Conservation (phyloP, 2,888 invertebrate species). For the Sepioteuthis lessoniana region DNA sequence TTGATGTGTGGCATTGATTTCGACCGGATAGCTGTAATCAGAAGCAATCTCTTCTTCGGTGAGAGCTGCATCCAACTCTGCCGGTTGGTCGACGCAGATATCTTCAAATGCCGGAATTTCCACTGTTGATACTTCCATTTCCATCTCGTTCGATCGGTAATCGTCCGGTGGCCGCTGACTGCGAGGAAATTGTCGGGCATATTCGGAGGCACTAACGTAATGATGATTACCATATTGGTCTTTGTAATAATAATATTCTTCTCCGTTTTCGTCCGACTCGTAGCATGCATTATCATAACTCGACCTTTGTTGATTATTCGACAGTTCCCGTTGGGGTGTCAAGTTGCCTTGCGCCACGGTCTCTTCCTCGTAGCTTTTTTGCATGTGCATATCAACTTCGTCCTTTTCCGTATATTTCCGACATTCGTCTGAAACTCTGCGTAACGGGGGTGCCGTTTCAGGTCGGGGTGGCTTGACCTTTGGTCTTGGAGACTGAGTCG, state of each 20-base stretch:
- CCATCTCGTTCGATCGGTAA: background rate
- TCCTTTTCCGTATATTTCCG: background rate
- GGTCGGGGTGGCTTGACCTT: background rate
- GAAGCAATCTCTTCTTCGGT: background rate
- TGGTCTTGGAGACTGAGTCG: background rate
- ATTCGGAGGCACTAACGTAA: slow-evolving; percentile 40
- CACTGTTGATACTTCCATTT: background rate
- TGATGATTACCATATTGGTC: slow-evolving; percentile 38
- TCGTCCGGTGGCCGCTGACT: background rate
- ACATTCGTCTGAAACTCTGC: background rate
- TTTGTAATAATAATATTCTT: slow-evolving; percentile 24
- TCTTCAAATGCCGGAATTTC: slow-evolving; percentile 25
- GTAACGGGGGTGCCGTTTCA: background rate
- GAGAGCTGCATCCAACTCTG: background rate
- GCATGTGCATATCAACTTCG: background rate
- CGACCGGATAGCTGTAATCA: background rate
- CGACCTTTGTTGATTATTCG: background rate
- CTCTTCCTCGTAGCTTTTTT: no score
- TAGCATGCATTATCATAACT: slow-evolving; percentile 37
- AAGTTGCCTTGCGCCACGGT: background rate
- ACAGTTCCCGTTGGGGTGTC: background rate
- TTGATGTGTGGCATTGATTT: background rate
- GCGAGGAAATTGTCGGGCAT: background rate
- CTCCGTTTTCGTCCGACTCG: background rate
- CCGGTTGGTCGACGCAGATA: background rate